A percentile compares a stretch with the other conserved stretches of the same genome.
Evolutionary conservation across 2,113 vertebrate genomes (phyloP).

Genomic region (Entelurus aequoreus): DNA sequence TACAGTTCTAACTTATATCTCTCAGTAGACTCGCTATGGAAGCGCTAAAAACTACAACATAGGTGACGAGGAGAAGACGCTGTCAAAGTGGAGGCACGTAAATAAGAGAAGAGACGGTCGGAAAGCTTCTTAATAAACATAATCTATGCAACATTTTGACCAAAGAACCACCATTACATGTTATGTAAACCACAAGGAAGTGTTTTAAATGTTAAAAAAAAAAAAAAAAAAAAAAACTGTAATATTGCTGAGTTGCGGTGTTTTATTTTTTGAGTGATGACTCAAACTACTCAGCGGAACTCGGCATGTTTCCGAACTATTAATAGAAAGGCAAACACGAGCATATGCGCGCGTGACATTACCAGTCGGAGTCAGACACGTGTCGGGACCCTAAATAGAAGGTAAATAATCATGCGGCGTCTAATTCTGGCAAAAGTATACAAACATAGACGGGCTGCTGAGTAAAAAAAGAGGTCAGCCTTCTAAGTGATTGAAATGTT

Average conservation of each 20-base stretch:
- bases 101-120: no score
- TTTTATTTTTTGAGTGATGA: conserved; percentile 51
- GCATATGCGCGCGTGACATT: conserved; percentile 24
- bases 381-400: background rate
- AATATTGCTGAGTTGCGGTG: conserved; percentile 7
- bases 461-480: conserved; percentile 8
- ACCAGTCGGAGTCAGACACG: conserved; percentile 30
- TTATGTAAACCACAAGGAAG: no score
- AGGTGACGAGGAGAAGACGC: no score
- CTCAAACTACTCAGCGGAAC: conserved; percentile 58
- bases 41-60: no score
- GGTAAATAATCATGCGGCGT: background rate
- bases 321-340: conserved; percentile 53
- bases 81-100: no score
- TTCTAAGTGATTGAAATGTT: conserved; percentile 43
- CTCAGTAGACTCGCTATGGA: no score
- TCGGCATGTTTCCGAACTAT: conserved; percentile 50
- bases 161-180: no score
- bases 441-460: background rate
- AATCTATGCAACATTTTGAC: no score
- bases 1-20: no score
- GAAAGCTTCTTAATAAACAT: no score
- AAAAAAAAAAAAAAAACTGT: no score
- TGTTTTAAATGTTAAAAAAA: no score
- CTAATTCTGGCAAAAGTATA: background rate